Evolutionary conservation across 2,113 vertebrate species (phyloP).

Genomic region (Proterorhinus semilunaris): DNA sequence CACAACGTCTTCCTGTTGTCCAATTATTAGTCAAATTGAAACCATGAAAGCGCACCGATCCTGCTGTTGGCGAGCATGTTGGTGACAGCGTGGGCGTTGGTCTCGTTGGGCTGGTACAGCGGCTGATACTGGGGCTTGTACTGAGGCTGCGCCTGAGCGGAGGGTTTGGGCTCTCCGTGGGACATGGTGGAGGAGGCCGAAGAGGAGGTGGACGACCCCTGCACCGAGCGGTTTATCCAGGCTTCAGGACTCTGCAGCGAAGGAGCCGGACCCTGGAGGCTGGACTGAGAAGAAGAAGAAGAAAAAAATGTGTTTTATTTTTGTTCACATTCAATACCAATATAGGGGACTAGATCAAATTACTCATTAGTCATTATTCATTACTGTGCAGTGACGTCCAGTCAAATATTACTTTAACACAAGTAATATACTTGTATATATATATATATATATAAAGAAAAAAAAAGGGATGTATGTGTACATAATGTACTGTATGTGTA

Average conservation of each 20-base stretch:
- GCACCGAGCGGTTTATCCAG: constrained; percentile 95
- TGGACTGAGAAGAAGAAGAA: not conserved
- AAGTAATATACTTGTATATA: too few species aligned
- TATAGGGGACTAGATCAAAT: too few species aligned
- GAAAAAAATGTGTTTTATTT: too few species aligned
- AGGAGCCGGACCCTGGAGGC: not conserved
- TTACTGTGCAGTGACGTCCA: too few species aligned
- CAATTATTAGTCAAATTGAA: too few species aligned
- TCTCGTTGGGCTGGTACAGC: constrained; percentile 41
- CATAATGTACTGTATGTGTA: too few species aligned
- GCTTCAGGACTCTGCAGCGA: constrained; percentile 82
- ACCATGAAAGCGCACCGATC: constrained; percentile 77
- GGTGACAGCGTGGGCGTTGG: constrained; percentile 40
- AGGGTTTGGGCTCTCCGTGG: constrained; percentile 90
- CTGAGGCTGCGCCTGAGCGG: constrained; percentile 54
- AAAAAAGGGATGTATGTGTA: too few species aligned
- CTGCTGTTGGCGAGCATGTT: constrained; percentile 72
- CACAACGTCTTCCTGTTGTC: too few species aligned
- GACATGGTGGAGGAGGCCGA: constrained; percentile 97
- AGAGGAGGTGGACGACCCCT: constrained; percentile 97
- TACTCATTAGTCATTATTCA: too few species aligned
- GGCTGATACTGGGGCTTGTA: constrained; percentile 64
- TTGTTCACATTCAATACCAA: too few species aligned
- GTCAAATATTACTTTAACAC: too few species aligned
- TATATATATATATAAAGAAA: too few species aligned